phyloP scores from a whole-genome alignment of 2,113 vertebrate genomes.

The Cairina moschata region DNA sequence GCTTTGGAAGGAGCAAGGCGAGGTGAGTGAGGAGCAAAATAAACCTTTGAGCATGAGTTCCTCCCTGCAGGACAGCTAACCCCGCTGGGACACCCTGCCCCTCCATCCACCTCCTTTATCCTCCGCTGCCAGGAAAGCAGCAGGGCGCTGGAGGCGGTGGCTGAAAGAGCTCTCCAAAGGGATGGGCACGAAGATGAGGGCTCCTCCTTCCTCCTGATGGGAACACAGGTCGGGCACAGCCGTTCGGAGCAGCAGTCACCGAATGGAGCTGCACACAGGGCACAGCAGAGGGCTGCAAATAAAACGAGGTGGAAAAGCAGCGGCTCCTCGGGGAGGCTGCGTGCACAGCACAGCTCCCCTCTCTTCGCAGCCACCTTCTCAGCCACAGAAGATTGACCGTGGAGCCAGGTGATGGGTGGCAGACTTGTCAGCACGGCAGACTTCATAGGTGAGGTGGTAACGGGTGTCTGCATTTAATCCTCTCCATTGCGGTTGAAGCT shows the following conservation, averaged over 20 bases:
- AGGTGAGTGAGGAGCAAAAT: neutral
- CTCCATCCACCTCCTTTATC: neutral
- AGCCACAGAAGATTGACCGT: slow-evolving; percentile 47
- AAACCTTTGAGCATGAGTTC: neutral
- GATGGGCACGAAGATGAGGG: neutral
- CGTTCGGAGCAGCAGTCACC: neutral
- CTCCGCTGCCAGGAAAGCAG: neutral
- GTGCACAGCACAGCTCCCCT: neutral
- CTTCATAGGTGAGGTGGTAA: neutral
- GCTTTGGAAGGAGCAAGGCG: neutral
- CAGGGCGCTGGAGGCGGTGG: neutral
- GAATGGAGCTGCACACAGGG: neutral
- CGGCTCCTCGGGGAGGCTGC: neutral
- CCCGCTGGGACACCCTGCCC: neutral
- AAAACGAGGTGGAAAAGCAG: neutral
- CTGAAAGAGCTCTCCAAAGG: neutral
- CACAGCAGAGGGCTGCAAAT: neutral
- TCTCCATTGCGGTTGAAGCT: slow-evolving; percentile 22
- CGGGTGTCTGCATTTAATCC: neutral
- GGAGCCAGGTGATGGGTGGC: slow-evolving; percentile 40
- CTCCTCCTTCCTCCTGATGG: neutral
- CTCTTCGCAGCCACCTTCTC: neutral
- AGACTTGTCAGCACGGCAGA: slow-evolving; percentile 25
- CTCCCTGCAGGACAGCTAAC: neutral
- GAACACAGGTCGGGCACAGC: neutral